Percentiles rank a stretch among this genome's conserved stretches.
These are phyloP conservation scores for Apocheima hispidaria DNA, from an alignment of 2,888 invertebrate species.

Conservation along the genomic window DNA sequence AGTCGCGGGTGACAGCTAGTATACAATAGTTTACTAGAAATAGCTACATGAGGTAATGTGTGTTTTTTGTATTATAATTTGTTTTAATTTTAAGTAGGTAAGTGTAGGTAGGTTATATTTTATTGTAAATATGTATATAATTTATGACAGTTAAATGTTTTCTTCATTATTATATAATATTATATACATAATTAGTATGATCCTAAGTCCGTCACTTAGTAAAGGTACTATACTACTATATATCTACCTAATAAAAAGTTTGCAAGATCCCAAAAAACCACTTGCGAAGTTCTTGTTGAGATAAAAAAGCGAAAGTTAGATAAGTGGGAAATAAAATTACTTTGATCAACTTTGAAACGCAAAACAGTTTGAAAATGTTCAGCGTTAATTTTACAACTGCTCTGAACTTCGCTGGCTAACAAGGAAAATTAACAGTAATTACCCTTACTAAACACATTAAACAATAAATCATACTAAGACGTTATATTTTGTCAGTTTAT, in stretches of 20 bases:
- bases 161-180: no score
- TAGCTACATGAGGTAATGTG: no score
- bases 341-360: slow-evolving; percentile 15
- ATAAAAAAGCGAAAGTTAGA: slow-evolving; percentile 7
- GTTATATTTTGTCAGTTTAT: slow-evolving; percentile 4
- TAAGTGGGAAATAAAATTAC: slow-evolving; percentile 19
- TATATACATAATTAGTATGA: neutral
- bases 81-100: no score
- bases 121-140: no score
- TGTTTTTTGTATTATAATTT: no score
- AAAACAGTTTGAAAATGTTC: slow-evolving; percentile 21
- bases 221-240: no score
- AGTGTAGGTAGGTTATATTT: no score
- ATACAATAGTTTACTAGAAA: no score
- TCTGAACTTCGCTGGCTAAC: slow-evolving; percentile 12
- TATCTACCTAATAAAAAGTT: slow-evolving; percentile 3
- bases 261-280: slow-evolving; percentile 1
- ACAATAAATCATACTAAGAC: slow-evolving; percentile 7
- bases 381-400: slow-evolving; percentile 17
- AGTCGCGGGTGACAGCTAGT: no score
- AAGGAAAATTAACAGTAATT: slow-evolving; percentile 15
- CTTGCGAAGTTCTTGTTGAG: neutral
- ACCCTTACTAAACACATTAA: slow-evolving; percentile 9
- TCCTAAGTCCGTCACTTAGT: neutral
- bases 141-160: no score